Conservation (phyloP, 1,140 invertebrate species). For the Piezodorus guildinii region DNA sequence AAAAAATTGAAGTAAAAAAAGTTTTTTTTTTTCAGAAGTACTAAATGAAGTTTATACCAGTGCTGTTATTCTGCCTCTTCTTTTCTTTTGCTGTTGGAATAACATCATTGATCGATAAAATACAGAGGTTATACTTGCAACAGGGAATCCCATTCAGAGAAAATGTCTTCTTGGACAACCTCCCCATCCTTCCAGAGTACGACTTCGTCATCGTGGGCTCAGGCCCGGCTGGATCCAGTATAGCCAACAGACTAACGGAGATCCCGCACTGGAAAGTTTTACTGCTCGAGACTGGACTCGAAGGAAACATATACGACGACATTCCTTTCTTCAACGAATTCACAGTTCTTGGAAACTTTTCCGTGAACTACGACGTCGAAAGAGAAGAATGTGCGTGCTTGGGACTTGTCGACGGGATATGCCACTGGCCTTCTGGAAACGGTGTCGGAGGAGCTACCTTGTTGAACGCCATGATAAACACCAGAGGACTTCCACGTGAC, state of each 20-base stretch:
- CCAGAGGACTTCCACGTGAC: slow-evolving; percentile 60
- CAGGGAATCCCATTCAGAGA: neutral
- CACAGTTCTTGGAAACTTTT: slow-evolving; percentile 41
- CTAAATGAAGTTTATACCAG: too few species aligned
- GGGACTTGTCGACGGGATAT: slow-evolving; percentile 36
- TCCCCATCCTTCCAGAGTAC: slow-evolving; percentile 25
- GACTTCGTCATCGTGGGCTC: slow-evolving; percentile 3
- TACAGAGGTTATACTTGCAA: neutral
- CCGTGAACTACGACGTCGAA: slow-evolving; percentile 57
- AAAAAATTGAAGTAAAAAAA: too few species aligned
- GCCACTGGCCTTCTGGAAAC: slow-evolving; percentile 46
- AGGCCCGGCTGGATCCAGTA: slow-evolving; percentile 56
- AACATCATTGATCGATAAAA: neutral
- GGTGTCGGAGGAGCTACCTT: slow-evolving; percentile 60
- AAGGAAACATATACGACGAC: slow-evolving; percentile 45
- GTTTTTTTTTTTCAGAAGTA: too few species aligned
- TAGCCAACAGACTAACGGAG: slow-evolving; percentile 54
- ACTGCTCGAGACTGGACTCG: slow-evolving; percentile 59
- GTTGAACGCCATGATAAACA: slow-evolving; percentile 80
- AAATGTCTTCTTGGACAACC: neutral
- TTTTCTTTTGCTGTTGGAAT: too few species aligned
- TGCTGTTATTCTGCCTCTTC: too few species aligned
- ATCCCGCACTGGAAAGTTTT: slow-evolving; percentile 38
- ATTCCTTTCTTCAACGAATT: slow-evolving; percentile 32
- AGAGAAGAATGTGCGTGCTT: slow-evolving; percentile 36